Evolutionary conservation across 1,140 invertebrate species (phyloP), one percentile per base, ranked within the genome.

Genomic region (Pachyrhynchus sulphureomaculatus): DNA sequence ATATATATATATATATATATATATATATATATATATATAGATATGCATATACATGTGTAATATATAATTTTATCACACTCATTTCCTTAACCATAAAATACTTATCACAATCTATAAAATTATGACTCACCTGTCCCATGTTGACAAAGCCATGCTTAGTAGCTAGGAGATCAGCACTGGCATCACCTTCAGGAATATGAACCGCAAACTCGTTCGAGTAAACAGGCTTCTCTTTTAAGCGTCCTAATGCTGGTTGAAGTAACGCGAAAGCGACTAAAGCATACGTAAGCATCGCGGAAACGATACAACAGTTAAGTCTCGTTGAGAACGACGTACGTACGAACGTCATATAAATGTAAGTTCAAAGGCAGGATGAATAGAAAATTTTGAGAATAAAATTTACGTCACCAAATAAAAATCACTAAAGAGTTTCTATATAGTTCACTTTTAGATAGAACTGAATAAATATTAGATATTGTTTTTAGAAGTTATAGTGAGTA

Each of bases 161-260:
- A n/a, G 89, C 89, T 55, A 92, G 81, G 54, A 72, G 70, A 68
- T 83, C 81, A 8, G 81, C 80, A 12, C 82, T 83, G 33, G 78
- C 77, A 20, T 78, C 74, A 10, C 86, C 88, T 26, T 78, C 82
- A 23, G 86, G 84, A 70, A 91, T 80, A 73, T 90, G 83, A 24
- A 91, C 84, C 10, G 90, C 90, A 73, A 93, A 92, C 73, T 92
- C 83, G 74, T 92, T 89, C 72, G 83, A 84, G 73, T 85, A 92
- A 68, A 90, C 80, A 13, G 78, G 69, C 17, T 39, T 48, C 51
- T 54, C 48, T 34, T 47, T 24, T 29, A 15, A 39, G 41, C 36
- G 18, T 41, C 48, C 41, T 9, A 45, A 13, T 4, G 23, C 56
- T 23, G 41, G 8, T 13, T 8, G n/a, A n/a, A 48, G 26, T 17